Evolutionary conservation across 2,113 vertebrate species (phyloP).

Genomic region (Alligator sinensis): DNA sequence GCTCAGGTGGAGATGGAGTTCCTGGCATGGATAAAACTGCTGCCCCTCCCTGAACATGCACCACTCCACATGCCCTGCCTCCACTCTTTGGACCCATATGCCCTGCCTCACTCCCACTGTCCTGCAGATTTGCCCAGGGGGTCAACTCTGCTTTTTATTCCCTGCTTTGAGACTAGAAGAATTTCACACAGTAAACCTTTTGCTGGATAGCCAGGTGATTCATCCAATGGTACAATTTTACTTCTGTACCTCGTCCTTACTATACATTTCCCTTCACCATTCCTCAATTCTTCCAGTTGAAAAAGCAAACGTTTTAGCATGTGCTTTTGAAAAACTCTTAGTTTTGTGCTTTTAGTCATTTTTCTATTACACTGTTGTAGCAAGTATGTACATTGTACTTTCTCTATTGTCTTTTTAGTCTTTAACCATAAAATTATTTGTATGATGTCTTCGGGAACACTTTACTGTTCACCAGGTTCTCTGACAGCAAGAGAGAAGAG

Average conservation of each 20-base stretch:
- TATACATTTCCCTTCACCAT: not conserved
- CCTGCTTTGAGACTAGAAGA: not conserved
- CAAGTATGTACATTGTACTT: not conserved
- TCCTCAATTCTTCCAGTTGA: not conserved
- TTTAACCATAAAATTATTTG: not conserved
- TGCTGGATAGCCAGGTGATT: rapidly evolving
- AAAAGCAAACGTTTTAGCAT: not conserved
- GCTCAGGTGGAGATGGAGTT: too few species aligned
- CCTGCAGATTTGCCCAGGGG: too few species aligned
- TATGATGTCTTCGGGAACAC: not conserved
- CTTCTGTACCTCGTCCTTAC: not conserved
- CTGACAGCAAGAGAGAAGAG: not conserved
- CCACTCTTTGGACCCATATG: too few species aligned
- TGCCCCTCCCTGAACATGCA: too few species aligned
- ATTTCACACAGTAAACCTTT: not conserved
- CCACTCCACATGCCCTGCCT: too few species aligned
- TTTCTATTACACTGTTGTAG: not conserved
- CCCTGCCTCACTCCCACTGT: too few species aligned
- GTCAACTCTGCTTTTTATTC: too few species aligned
- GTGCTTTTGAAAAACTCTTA: not conserved
- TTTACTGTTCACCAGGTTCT: not conserved
- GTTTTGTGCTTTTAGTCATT: not conserved
- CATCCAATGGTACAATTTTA: not conserved
- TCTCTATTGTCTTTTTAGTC: not conserved
- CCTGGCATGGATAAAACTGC: not conserved